These are phyloP conservation scores for Setophaga kirtlandii DNA, from an alignment of 2,113 vertebrate species.

Conservation along the genomic window DNA sequence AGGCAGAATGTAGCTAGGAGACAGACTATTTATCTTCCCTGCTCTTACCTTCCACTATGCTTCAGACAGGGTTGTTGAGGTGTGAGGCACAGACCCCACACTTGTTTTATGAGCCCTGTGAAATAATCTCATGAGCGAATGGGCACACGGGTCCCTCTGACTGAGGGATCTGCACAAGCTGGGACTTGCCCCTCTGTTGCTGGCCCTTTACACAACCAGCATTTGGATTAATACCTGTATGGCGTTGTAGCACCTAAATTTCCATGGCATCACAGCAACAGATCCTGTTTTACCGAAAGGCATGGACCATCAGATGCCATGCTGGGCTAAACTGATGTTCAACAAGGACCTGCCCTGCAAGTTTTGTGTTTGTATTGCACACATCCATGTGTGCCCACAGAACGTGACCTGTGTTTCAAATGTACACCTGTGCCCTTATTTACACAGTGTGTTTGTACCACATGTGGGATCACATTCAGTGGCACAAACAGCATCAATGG, in stretches of 20 bases:
- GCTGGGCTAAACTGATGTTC: not conserved
- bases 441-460: not conserved
- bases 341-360: not conserved
- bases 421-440: not conserved
- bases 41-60: conserved; percentile 12
- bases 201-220: not conserved
- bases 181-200: not conserved
- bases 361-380: not conserved
- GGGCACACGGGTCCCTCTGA: not conserved
- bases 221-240: not conserved
- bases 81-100: not conserved
- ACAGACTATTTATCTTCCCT: conserved; percentile 49
- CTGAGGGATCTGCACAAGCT: not conserved
- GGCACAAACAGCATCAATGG: not conserved
- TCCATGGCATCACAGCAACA: not conserved
- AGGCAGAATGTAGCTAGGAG: conserved; percentile 60
- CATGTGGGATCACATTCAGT: not conserved
- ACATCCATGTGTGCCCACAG: not conserved
- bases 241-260: not conserved
- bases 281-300: not conserved
- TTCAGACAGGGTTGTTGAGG: not conserved
- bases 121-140: not conserved
- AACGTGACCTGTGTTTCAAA: not conserved
- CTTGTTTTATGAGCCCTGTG: not conserved
- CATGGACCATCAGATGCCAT: not conserved